A percentile compares a stretch with the other conserved stretches of the same genome.
These are phyloP conservation scores for Cirrhinus molitorella DNA, from an alignment of 2,797 vertebrate genomes.

Conservation along the genomic window DNA sequence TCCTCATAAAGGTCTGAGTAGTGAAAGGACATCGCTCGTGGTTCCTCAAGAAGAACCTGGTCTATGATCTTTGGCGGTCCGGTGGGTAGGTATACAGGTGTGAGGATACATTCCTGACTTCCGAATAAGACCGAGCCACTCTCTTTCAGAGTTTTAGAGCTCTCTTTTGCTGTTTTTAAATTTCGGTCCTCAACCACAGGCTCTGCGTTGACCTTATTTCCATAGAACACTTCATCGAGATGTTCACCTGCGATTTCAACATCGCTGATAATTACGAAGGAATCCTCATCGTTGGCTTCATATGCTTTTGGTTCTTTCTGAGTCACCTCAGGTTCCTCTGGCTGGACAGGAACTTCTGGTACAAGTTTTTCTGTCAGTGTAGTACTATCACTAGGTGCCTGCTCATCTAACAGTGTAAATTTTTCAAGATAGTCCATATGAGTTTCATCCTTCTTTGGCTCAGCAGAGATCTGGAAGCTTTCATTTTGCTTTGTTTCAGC, in stretches of 20 bases:
- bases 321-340: conserved; percentile 60
- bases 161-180: conserved; percentile 60
- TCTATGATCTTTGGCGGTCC: conserved; percentile 86
- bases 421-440: conserved; percentile 95
- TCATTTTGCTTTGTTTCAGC: conserved; percentile 55
- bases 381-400: conserved; percentile 70
- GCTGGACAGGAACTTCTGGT: conserved; percentile 48
- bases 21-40: conserved; percentile 90
- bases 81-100: conserved; percentile 84
- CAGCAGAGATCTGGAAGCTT: conserved; percentile 61
- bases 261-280: conserved; percentile 81
- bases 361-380: conserved; percentile 57
- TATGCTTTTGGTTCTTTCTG: conserved; percentile 58
- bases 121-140: conserved; percentile 85
- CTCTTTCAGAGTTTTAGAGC: conserved; percentile 72
- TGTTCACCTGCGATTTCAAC: conserved; percentile 80
- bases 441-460: conserved; percentile 65
- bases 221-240: conserved; percentile 91
- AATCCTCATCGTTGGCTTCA: conserved; percentile 67
- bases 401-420: conserved; percentile 89
- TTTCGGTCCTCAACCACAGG: conserved; percentile 38
- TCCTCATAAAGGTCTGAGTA: conserved; percentile 93
- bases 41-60: conserved; percentile 88
- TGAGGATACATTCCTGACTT: conserved; percentile 84
- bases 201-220: conserved; percentile 65